Percentiles rank a stretch among this genome's conserved stretches.
Conservation (phyloP, 37 sponge, comb jelly and placozoan species). For the Theonella swinhoei region DNA sequence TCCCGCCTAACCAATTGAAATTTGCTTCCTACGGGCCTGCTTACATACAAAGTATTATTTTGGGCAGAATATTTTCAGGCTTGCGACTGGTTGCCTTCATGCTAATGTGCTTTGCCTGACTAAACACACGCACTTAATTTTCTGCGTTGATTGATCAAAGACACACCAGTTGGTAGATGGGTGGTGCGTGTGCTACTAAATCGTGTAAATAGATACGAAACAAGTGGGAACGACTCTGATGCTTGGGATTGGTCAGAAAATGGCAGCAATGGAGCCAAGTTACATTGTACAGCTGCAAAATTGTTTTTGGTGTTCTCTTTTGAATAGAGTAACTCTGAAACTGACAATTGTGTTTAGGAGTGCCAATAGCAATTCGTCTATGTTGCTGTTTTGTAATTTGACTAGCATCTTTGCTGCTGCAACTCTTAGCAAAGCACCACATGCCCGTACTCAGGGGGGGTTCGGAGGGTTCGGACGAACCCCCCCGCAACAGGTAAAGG, state of each 20-base stretch:
- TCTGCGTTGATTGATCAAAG: slow-evolving; percentile 29
- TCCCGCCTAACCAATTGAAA: too few species aligned
- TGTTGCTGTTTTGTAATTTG: background rate
- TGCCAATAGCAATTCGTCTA: background rate
- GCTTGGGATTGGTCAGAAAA: background rate
- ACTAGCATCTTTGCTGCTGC: slow-evolving; percentile 7
- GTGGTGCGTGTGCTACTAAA: background rate
- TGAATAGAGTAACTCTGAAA: background rate
- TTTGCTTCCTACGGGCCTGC: too few species aligned
- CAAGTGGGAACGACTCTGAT: background rate
- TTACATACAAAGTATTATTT: slow-evolving; percentile 11
- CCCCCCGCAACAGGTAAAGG: too few species aligned
- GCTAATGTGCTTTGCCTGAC: too few species aligned
- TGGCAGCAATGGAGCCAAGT: slow-evolving; percentile 32
- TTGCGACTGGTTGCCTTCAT: too few species aligned
- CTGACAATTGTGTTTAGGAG: background rate
- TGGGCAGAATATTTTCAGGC: slow-evolving; percentile 17
- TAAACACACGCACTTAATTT: too few species aligned
- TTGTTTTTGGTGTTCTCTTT: slow-evolving; percentile 12
- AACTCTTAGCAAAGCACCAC: background rate
- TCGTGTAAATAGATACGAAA: slow-evolving; percentile 33
- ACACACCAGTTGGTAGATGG: slow-evolving; percentile 16
- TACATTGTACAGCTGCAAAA: slow-evolving; percentile 34
- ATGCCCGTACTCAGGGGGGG: too few species aligned
- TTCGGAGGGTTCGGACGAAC: too few species aligned